These are phyloP conservation scores for Cynopterus brachyotis DNA, from an alignment of 2,113 vertebrate species.

Conservation along the genomic window DNA sequence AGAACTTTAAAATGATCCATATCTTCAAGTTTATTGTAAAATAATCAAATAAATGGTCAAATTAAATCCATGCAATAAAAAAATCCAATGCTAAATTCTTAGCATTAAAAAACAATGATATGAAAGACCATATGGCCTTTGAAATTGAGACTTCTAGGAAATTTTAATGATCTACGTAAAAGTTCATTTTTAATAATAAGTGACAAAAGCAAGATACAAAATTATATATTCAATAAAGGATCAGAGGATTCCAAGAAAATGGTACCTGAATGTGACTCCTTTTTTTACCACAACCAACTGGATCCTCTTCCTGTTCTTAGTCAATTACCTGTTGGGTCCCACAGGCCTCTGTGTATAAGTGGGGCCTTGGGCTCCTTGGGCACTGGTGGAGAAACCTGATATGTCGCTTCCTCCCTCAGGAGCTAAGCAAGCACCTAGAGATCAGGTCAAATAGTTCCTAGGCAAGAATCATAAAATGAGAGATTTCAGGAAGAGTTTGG, in stretches of 20 bases:
- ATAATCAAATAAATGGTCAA: conserved; percentile 18
- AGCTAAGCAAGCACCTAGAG: background rate
- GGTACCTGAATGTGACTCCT: background rate
- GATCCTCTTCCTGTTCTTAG: background rate
- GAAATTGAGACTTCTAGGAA: conserved; percentile 34
- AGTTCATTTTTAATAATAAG: conserved; percentile 5
- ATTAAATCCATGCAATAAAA: conserved; percentile 4
- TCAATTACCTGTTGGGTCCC: background rate
- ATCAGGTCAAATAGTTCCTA: background rate
- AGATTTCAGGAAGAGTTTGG: conserved; percentile 19
- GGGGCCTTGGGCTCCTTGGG: background rate
- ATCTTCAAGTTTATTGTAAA: background rate
- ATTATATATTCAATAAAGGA: background rate
- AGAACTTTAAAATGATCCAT: background rate
- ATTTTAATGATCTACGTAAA: background rate
- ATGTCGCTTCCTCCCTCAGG: background rate
- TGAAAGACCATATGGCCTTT: background rate
- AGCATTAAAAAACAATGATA: background rate
- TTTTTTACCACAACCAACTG: background rate
- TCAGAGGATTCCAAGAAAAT: background rate
- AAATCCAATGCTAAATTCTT: conserved; percentile 4
- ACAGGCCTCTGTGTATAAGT: background rate
- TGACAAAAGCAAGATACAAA: background rate
- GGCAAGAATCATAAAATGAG: background rate
- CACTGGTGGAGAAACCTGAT: background rate